These are phyloP conservation scores for Ammospiza maritima DNA, from an alignment of 2,797 vertebrate species.

Conservation along the genomic window DNA sequence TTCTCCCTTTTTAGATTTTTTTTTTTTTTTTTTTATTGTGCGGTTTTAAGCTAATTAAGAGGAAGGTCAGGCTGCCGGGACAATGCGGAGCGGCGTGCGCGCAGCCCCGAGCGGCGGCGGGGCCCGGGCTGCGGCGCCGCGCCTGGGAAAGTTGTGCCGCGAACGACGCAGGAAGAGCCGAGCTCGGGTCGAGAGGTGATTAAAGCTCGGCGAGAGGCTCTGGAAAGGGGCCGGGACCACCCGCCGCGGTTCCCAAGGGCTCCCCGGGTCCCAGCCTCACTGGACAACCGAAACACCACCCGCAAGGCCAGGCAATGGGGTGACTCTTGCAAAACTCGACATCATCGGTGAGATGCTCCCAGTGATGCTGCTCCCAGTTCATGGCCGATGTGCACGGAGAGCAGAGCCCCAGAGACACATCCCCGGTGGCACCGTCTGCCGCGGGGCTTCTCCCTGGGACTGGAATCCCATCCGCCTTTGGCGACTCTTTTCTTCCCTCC, in stretches of 20 bases:
- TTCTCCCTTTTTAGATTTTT: too few relatives aligned
- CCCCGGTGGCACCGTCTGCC: background rate
- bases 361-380: background rate
- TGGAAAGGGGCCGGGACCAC: background rate
- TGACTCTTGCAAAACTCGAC: background rate
- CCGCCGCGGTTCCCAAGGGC: background rate
- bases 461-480: background rate
- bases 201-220: background rate
- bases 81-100: background rate
- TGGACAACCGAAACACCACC: background rate
- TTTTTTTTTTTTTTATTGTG: constrained; percentile 13
- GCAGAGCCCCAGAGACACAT: rapidly evolving
- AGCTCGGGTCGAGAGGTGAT: background rate
- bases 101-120: background rate
- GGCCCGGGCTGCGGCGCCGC: background rate
- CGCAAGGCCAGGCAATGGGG: background rate
- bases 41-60: constrained; percentile 75
- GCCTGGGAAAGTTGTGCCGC: constrained; percentile 20
- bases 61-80: constrained; percentile 49
- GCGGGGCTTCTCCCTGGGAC: background rate
- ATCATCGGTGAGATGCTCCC: background rate
- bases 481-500: background rate
- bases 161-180: background rate
- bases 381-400: background rate
- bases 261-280: background rate